These are phyloP conservation scores for Uropsilus gracilis DNA, from an alignment of 2,113 vertebrate species.

Conservation along the genomic window DNA sequence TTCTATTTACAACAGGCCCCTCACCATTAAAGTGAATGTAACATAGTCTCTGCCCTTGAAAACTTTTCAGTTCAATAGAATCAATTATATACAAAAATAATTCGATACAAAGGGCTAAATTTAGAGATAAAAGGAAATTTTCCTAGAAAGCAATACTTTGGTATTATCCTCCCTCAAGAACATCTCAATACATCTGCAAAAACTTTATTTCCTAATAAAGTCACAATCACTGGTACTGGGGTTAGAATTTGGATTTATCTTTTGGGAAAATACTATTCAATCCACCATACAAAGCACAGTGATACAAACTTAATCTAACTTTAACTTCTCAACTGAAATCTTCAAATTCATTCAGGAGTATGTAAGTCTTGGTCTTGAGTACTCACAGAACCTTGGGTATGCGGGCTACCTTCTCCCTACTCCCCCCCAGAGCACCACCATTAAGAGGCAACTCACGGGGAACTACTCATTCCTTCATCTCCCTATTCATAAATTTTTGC, in stretches of 20 bases:
- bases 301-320: neutral
- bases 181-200: constrained; percentile 11
- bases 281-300: neutral
- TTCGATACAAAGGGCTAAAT: neutral
- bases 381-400: neutral
- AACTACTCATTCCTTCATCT: neutral
- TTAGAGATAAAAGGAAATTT: neutral
- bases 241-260: neutral
- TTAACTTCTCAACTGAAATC: neutral
- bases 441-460: neutral
- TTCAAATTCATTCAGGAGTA: neutral
- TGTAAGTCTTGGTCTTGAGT: neutral
- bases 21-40: neutral
- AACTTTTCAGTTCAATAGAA: neutral
- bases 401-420: no score
- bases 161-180: neutral
- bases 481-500: neutral
- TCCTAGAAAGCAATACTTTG: neutral
- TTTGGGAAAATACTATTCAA: neutral
- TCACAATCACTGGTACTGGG: neutral
- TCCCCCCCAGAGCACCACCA: neutral
- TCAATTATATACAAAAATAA: neutral
- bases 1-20: neutral
- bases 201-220: neutral
- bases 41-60: neutral